Evolutionary conservation across 2,888 invertebrate species (phyloP), one percentile per base, ranked within the genome.

Genomic region (Tenthredo notha): DNA sequence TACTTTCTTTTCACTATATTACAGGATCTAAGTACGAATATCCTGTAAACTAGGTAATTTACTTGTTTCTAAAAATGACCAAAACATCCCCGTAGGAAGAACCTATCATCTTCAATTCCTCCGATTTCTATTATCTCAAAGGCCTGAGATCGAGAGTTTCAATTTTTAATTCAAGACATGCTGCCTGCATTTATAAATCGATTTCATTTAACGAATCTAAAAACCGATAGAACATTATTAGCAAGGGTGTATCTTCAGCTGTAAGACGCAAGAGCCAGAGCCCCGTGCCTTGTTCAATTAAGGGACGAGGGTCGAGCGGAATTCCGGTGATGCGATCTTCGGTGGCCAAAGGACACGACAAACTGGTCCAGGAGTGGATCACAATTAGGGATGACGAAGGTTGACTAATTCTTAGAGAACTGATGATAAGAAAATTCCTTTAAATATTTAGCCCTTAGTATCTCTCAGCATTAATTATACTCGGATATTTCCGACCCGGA

Each of bases 381-480:
- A 43, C 74, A 74, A 74, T 74, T 74, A 74, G 74, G 74, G n/a
- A 29, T 74, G 74, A 74, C 74, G 74, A 74, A 74, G 74, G 74
- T 74, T 74, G n/a, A 40, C 40, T 43, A 74, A 21, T 29, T n/a
- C 43, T n/a, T 12, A 33, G 33, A 33, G 29, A 15, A 67, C 25
- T 1, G 25, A 18, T 33, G 33, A 67, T 33, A 18, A 67, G 33
- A 25, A 33, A 33, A 3, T 33, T 33, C 33, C 6, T 67, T 67
- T 3, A 12, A 47, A 33, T 18, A 3, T 15, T 67, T 12, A 33
- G 33, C 1, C 15, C 18, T 33, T 33, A 15, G 5, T 18, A 33
- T 67, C 12, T 67, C 7, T 6, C 15, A 15, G 25, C 9, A 33
- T 47, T 77, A 77, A 21, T 47, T 10, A 47, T 9, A n/a, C 0